Base-by-base conservation (phyloP, 2,888 invertebrate species). In the Flexamia atlantica region DNA sequence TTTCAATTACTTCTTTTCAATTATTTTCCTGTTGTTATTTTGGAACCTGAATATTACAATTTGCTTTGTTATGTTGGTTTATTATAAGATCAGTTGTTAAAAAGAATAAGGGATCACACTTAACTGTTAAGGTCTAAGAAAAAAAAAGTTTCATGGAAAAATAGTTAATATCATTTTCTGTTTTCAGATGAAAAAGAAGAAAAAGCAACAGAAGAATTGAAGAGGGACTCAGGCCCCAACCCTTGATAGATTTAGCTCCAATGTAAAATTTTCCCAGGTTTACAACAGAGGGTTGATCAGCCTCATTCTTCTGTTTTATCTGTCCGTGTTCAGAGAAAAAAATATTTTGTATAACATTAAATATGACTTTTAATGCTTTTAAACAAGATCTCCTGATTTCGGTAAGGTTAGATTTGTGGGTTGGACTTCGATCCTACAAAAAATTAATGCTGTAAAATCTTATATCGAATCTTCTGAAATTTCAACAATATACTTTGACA, bases 151-250 rank as follows among this genome's bases (percentile, higher is more conserved):
- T n/a, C n/a, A n/a, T n/a, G n/a, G n/a, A n/a, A n/a, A n/a, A n/a
- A n/a, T n/a, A n/a, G n/a, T n/a, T n/a, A n/a, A 36, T 36, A 36
- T 46, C 17, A 17, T 82, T 83, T 50, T 70, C 64, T 70, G n/a
- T 84, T 86, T 85, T 42, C 80, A 87, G 87, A 85, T 64, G 85
- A 86, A 1, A 86, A 86, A 84, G 86, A 86, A 64, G 86, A 86
- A 7, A 86, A 86, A 80, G 46, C 79, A 28, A 80, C 81, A 57
- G 85, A 85, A 28, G 85, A 82, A 25, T 79, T 82, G 68, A 84
- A 83, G 46, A 83, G 82, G n/a, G 84, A 83, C 64, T 46, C 83
- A 64, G 83, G 82, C 32, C 84, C 84, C 30, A 83, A 83, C 25
- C 82, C 82, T 57, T 83, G 82, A 83, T 83, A 82, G 50, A 82